phyloP scores from a whole-genome alignment of 1,140 invertebrate genomes.

The Hirudo medicinalis region DNA sequence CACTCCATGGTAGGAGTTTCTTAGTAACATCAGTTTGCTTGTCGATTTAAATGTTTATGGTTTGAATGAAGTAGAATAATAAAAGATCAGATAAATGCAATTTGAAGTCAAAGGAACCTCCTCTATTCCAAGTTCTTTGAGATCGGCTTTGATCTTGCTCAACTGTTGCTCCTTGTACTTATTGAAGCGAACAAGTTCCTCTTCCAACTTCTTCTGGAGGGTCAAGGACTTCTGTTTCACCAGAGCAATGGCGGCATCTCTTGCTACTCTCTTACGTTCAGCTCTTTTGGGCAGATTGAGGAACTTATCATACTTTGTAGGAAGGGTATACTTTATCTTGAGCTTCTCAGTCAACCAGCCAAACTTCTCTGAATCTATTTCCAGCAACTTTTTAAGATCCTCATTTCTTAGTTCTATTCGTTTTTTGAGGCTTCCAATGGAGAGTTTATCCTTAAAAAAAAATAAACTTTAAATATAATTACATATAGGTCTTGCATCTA shows the following conservation, averaged over 20 bases:
- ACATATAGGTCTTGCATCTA: no score
- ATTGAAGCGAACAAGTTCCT: background rate
- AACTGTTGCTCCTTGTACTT: slow-evolving; percentile 1
- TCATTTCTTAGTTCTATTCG: background rate
- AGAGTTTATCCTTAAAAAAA: slow-evolving; percentile 1
- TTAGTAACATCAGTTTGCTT: no score
- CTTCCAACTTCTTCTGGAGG: background rate
- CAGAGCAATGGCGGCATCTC: background rate
- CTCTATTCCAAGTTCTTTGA: slow-evolving; percentile 1
- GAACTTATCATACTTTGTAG: background rate
- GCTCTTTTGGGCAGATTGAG: background rate
- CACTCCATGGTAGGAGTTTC: no score
- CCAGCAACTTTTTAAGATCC: background rate
- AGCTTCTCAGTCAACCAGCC: background rate
- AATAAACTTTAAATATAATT: background rate
- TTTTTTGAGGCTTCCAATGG: background rate
- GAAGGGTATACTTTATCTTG: background rate
- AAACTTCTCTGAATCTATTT: slow-evolving; percentile 2
- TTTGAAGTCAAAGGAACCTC: background rate
- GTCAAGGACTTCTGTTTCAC: background rate
- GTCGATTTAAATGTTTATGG: no score
- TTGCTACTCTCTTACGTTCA: background rate
- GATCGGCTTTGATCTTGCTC: background rate
- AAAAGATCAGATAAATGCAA: background rate
- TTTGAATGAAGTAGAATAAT: background rate